phyloP scores from a whole-genome alignment of 2,113 vertebrate species.

The Accipiter virgatus region DNA sequence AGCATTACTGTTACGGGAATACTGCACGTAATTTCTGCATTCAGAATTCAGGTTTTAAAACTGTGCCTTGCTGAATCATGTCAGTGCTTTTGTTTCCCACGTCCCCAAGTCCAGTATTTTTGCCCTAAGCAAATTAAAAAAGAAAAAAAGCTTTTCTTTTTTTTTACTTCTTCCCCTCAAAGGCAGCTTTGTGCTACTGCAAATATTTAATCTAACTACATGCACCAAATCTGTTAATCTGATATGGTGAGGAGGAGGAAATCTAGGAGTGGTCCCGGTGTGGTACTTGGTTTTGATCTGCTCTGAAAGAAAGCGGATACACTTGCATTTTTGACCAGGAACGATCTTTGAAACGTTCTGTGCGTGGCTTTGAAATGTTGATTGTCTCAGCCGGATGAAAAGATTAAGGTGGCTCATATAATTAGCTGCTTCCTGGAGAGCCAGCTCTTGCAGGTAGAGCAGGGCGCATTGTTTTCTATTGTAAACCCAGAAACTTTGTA shows the following conservation, averaged over 20 bases:
- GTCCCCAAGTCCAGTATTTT: constrained; percentile 35
- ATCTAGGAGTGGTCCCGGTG: constrained; percentile 53
- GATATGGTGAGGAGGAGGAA: constrained; percentile 42
- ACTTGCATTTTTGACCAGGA: constrained; percentile 52
- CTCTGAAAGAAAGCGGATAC: constrained; percentile 52
- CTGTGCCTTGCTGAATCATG: constrained; percentile 25
- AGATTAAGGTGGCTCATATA: constrained; percentile 57
- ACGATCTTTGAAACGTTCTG: constrained; percentile 32
- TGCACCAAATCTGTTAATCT: constrained; percentile 59
- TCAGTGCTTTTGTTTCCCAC: constrained; percentile 48
- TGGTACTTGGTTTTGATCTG: constrained; percentile 56
- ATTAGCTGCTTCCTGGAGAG: constrained; percentile 48
- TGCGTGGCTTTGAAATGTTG: constrained; percentile 49
- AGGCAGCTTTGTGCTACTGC: constrained; percentile 61
- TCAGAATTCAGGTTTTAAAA: constrained; percentile 37
- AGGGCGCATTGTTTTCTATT: background rate
- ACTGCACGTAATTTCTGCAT: constrained; percentile 16
- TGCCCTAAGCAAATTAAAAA: constrained; percentile 8
- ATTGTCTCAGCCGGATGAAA: constrained; percentile 57
- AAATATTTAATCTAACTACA: constrained; percentile 62
- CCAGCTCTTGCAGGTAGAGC: constrained; percentile 33
- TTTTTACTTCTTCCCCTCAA: background rate
- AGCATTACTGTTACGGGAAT: constrained; percentile 69
- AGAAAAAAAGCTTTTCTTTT: background rate
- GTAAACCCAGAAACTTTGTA: background rate